A percentile compares a stretch with the other conserved stretches of the same genome.
Evolutionary conservation across 2,113 vertebrate species (phyloP).

Genomic region (Urocolius indicus): DNA sequence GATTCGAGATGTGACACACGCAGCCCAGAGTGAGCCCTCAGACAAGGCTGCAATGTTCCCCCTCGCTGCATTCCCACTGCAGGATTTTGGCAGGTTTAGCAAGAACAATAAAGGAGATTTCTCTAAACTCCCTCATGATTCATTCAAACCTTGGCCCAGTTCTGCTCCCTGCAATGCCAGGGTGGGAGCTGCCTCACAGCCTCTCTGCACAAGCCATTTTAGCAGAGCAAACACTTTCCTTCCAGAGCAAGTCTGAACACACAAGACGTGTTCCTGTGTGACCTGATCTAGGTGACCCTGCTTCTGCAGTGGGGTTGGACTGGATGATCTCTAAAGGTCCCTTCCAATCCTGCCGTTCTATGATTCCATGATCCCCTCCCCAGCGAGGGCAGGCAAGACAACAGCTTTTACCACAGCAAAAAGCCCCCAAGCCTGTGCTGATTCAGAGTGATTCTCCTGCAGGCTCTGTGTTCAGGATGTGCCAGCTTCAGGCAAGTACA

Average conservation of each 20-base stretch:
- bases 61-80: background rate
- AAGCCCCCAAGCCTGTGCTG: fast-evolving
- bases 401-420: background rate
- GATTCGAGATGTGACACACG: background rate
- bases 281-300: too few relatives aligned
- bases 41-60: background rate
- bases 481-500: background rate
- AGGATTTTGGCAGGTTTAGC: background rate
- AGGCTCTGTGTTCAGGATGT: fast-evolving
- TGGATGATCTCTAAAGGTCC: too few relatives aligned
- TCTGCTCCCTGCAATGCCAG: background rate
- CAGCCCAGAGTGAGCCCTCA: background rate
- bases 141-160: background rate
- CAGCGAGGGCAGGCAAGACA: too few relatives aligned
- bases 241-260: fast-evolving
- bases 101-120: background rate
- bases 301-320: too few relatives aligned
- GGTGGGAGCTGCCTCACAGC: background rate
- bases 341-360: too few relatives aligned
- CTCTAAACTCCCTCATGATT: background rate
- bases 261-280: too few relatives aligned
- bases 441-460: fast-evolving
- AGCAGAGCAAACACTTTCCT: background rate
- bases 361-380: too few relatives aligned
- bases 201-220: background rate